Conservation (phyloP, 2,797 vertebrate genomes). For the Kryptolebias ocellatus region DNA sequence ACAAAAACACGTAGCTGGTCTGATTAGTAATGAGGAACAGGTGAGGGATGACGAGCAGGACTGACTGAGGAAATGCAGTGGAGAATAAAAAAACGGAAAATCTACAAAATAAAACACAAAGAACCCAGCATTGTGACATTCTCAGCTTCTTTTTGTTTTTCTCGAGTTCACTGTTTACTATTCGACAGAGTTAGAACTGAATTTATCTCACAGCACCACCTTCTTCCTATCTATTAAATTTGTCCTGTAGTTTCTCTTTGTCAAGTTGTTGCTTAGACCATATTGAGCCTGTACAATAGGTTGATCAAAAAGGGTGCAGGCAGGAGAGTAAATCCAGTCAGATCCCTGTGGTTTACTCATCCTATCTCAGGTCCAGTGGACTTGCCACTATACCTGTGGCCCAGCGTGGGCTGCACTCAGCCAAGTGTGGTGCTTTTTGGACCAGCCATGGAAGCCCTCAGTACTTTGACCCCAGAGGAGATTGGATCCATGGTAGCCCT, state of each 20-base stretch:
- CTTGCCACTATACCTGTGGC: conserved; percentile 51
- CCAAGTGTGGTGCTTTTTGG: conserved; percentile 60
- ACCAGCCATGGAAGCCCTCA: conserved; percentile 75
- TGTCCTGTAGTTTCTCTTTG: conserved; percentile 71
- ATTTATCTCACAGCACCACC: background rate
- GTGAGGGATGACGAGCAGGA: too few species aligned
- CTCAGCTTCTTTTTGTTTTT: background rate
- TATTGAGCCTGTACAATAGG: conserved; percentile 92
- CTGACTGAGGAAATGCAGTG: too few species aligned
- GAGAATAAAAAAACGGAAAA: too few species aligned
- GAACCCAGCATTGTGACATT: background rate
- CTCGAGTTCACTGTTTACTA: background rate
- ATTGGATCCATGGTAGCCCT: conserved; percentile 84
- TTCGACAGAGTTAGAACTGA: background rate
- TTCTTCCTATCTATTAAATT: conserved; percentile 15
- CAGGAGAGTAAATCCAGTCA: conserved; percentile 97
- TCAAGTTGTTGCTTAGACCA: conserved; percentile 85
- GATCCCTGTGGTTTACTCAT: conserved; percentile 97
- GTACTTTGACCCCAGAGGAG: conserved; percentile 88
- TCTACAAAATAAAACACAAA: too few species aligned
- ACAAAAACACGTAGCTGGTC: too few species aligned
- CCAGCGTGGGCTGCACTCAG: conserved; percentile 67
- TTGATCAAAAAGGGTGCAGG: conserved; percentile 93
- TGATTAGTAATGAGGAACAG: too few species aligned
- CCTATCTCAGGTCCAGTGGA: conserved; percentile 73